Evolutionary conservation across 2,888 invertebrate species (phyloP).

Genomic region (Callyntrura sp.): DNA sequence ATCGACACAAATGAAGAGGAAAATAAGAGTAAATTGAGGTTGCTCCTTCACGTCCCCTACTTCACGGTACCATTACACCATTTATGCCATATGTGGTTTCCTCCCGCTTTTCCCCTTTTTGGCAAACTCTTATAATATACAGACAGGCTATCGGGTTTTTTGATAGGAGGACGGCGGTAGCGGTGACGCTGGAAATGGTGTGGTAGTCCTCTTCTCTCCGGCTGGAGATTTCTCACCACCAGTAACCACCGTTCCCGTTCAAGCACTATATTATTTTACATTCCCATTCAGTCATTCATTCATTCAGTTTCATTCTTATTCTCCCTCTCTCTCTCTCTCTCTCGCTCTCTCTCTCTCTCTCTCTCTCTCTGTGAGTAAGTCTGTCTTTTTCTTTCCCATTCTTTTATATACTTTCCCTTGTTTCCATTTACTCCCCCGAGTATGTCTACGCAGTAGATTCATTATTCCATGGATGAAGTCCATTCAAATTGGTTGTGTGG

Average conservation of each 20-base stretch:
- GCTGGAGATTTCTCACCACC: slow-evolving; percentile 52
- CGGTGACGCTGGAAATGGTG: too few relatives aligned
- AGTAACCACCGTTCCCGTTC: too few relatives aligned
- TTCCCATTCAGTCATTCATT: slow-evolving; percentile 20
- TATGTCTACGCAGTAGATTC: too few relatives aligned
- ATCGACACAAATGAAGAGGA: slow-evolving; percentile 41
- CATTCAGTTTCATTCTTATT: slow-evolving; percentile 4
- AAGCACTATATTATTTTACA: background rate
- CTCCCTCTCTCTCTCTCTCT: slow-evolving; percentile 40
- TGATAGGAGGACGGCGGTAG: too few relatives aligned
- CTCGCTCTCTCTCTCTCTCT: too few relatives aligned
- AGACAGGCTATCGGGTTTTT: background rate
- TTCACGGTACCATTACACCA: background rate
- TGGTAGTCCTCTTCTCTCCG: background rate
- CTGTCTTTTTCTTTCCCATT: background rate
- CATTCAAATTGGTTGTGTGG: slow-evolving; percentile 16
- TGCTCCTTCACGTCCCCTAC: background rate
- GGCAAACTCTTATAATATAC: slow-evolving; percentile 29
- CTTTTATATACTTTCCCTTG: too few relatives aligned
- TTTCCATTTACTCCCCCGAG: too few relatives aligned
- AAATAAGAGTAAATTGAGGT: slow-evolving; percentile 41
- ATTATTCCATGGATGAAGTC: background rate
- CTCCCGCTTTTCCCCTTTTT: slow-evolving; percentile 17
- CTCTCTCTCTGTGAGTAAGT: too few relatives aligned
- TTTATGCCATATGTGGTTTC: background rate